A percentile compares a stretch with the other conserved stretches of the same genome.
Conservation (phyloP, 2,888 invertebrate species). For the Heteromyza rotundicornis region DNA sequence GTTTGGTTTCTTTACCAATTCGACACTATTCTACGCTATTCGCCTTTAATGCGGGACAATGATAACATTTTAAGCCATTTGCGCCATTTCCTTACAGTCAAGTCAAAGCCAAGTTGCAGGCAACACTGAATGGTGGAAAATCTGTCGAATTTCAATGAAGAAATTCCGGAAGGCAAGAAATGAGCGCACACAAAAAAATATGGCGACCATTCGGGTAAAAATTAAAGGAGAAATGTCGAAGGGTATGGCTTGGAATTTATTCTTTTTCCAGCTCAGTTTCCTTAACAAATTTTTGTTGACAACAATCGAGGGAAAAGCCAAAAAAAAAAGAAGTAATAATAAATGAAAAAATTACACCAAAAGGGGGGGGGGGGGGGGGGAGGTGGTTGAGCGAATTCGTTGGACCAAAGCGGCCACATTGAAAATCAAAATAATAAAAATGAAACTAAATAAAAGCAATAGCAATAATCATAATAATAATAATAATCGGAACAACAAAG, state of each 20-base stretch:
- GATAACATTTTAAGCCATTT: slow-evolving; percentile 1
- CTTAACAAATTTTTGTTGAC: background rate
- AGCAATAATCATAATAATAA: background rate
- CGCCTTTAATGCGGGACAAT: no score
- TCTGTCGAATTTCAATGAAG: slow-evolving; percentile 9
- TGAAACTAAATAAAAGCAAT: background rate
- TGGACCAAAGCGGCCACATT: background rate
- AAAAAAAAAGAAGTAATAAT: no score
- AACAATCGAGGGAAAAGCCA: no score
- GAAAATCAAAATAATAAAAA: slow-evolving; percentile 1
- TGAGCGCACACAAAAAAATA: background rate
- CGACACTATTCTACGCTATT: no score
- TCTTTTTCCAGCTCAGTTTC: background rate
- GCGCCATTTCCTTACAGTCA: background rate
- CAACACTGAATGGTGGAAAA: background rate
- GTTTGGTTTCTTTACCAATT: no score
- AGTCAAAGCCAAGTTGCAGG: background rate
- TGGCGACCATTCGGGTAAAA: background rate
- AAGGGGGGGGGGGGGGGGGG: no score
- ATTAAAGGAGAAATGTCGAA: background rate
- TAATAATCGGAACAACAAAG: background rate
- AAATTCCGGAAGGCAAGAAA: background rate
- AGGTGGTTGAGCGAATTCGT: no score
- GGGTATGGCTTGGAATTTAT: background rate
- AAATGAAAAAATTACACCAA: no score